Percentiles rank a stretch among this genome's conserved stretches.
Conservation (phyloP, 2,113 vertebrate species). For the Sorex fumeus region DNA sequence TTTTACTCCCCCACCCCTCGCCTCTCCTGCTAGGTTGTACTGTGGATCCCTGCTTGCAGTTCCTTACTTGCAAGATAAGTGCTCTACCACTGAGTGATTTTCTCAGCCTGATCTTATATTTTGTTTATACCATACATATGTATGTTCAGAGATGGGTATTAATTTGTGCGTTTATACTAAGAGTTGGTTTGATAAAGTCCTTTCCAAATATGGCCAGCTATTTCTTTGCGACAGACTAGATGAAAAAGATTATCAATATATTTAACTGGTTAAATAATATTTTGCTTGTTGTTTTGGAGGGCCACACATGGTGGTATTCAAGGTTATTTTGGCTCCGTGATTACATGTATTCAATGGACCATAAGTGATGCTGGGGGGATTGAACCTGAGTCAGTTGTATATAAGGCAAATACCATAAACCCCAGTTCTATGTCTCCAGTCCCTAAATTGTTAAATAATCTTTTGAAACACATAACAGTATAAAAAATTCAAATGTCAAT, state of each 20-base stretch:
- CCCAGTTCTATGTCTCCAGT: too few species aligned
- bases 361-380: too few species aligned
- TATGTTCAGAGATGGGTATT: neutral
- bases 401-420: too few species aligned
- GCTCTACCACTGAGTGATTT: neutral
- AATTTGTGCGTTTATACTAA: neutral
- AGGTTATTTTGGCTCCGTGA: too few species aligned
- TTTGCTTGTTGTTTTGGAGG: neutral
- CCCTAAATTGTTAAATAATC: too few species aligned
- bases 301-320: too few species aligned
- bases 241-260: slow-evolving; percentile 2
- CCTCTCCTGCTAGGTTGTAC: neutral
- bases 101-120: neutral
- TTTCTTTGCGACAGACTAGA: neutral
- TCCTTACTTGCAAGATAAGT: neutral
- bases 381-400: too few species aligned
- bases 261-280: slow-evolving; percentile 19
- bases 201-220: neutral
- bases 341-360: too few species aligned
- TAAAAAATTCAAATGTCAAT: too few species aligned
- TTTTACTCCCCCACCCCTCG: too few species aligned
- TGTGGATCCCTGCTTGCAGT: neutral
- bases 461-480: neutral
- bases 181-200: neutral
- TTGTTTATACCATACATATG: neutral